Evolutionary conservation across 1,140 invertebrate genomes (phyloP).

Genomic region (Capitella teleta): DNA sequence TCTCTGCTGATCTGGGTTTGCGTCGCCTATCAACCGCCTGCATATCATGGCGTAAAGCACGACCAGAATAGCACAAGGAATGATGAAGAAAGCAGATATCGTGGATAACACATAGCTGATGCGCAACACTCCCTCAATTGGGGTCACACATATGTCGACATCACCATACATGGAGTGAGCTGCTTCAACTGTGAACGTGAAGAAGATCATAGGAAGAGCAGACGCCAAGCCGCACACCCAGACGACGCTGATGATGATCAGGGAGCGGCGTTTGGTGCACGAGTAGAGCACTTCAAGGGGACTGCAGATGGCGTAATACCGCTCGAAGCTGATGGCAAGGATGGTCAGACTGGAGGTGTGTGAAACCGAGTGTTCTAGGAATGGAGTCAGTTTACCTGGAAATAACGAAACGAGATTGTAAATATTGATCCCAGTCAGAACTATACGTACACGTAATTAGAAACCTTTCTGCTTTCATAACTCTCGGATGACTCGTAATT

Average conservation of each 20-base stretch:
- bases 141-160: neutral
- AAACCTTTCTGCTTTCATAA: too few relatives aligned
- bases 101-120: constrained; percentile 60
- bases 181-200: constrained; percentile 3
- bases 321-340: constrained; percentile 72
- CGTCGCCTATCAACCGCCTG: constrained; percentile 9
- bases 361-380: constrained; percentile 81
- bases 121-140: constrained; percentile 5
- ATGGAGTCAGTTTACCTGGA: constrained; percentile 61
- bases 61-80: constrained; percentile 50
- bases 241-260: constrained; percentile 37
- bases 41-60: constrained; percentile 56
- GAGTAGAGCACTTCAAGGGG: constrained; percentile 80
- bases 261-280: constrained; percentile 74
- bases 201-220: neutral
- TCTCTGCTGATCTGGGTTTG: too few relatives aligned
- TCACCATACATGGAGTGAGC: neutral
- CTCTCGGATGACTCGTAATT: too few relatives aligned
- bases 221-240: neutral
- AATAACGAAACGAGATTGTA: neutral
- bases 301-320: constrained; percentile 89
- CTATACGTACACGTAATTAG: too few relatives aligned
- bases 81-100: constrained; percentile 43
- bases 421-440: too few relatives aligned
- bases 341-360: constrained; percentile 88